Conservation (phyloP, 2,113 vertebrate species). For the Gallinago media region DNA sequence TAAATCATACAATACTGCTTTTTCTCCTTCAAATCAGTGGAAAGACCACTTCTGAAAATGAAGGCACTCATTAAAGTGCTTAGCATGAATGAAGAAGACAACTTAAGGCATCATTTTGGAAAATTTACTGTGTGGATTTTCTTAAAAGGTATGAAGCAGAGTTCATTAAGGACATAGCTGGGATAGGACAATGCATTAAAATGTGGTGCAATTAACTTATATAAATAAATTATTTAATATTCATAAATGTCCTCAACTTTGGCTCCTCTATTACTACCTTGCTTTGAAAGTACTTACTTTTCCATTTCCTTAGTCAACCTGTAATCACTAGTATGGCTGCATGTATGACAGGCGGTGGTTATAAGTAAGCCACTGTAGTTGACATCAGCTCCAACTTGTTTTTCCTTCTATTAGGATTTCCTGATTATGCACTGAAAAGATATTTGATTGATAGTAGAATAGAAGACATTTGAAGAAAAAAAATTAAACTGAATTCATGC, state of each 20-base stretch:
- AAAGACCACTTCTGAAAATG: neutral
- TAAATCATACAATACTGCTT: neutral
- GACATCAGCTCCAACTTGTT: conserved; percentile 24
- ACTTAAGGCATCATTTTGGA: neutral
- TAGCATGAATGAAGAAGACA: neutral
- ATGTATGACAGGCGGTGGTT: conserved; percentile 21
- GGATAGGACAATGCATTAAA: neutral
- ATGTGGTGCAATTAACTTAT: neutral
- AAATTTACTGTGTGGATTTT: neutral
- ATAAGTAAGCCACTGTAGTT: neutral
- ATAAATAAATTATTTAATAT: conserved; percentile 8
- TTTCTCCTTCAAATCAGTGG: neutral
- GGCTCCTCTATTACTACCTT: neutral
- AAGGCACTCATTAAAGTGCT: neutral
- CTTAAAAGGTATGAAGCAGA: neutral
- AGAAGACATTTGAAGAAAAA: conserved; percentile 51
- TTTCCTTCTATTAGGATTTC: conserved; percentile 40
- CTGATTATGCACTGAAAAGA: conserved; percentile 52
- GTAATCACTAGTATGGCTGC: conserved; percentile 1
- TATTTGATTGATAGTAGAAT: conserved; percentile 71
- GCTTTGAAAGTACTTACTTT: conserved; percentile 23
- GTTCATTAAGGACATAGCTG: neutral
- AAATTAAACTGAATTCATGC: conserved; percentile 53
- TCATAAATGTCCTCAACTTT: neutral
- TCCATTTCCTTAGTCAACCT: neutral